Percentiles rank a stretch among this genome's conserved stretches.
These are phyloP conservation scores for Pangasius krempfi DNA, from an alignment of 2,797 vertebrate genomes.

Conservation along the genomic window DNA sequence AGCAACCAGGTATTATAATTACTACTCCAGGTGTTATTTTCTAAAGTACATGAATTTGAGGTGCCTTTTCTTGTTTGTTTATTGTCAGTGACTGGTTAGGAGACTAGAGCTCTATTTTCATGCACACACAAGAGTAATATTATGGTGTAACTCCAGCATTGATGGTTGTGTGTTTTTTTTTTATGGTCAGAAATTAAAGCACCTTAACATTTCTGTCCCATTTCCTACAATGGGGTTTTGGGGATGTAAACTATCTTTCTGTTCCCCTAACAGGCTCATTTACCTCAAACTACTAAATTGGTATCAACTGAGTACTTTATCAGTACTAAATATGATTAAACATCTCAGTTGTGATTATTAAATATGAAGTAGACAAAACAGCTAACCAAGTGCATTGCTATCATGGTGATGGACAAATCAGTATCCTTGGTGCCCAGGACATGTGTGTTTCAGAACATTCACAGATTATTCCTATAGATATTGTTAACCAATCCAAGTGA, in stretches of 20 bases:
- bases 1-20: constrained; percentile 46
- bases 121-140: background rate
- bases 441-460: background rate
- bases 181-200: background rate
- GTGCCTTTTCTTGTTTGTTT: too few relatives aligned
- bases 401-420: background rate
- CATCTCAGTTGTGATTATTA: too few relatives aligned
- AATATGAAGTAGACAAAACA: background rate
- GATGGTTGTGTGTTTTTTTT: background rate
- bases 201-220: background rate
- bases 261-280: background rate
- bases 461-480: background rate
- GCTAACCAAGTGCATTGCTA: background rate
- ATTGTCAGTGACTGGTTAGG: background rate
- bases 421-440: too few relatives aligned
- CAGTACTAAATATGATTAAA: background rate
- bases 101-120: background rate
- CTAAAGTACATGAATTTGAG: background rate
- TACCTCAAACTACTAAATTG: background rate
- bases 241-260: background rate
- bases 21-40: background rate
- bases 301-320: background rate
- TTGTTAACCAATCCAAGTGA: background rate
- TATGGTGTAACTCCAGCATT: background rate
- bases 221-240: background rate